A percentile compares a stretch with the other conserved stretches of the same genome.
Evolutionary conservation across 1,140 invertebrate species (phyloP).

Genomic region (Leucophenga varia): DNA sequence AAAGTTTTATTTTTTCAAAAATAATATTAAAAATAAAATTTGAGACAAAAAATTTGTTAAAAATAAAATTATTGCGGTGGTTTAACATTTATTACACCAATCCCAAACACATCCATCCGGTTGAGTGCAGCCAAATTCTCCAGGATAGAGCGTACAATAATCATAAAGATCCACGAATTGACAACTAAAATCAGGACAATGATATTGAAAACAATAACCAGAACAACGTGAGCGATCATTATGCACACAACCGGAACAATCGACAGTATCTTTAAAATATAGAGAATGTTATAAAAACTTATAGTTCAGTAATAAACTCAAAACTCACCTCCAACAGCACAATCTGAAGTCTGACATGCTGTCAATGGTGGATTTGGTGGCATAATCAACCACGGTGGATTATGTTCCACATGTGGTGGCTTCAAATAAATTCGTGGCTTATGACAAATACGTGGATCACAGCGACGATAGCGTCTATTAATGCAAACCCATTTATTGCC

Average conservation of each 20-base stretch:
- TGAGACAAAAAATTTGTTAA: too few relatives aligned
- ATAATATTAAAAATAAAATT: too few relatives aligned
- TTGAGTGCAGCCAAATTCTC: conserved; percentile 30
- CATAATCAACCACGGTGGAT: conserved; percentile 28
- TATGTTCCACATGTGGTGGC: conserved; percentile 21
- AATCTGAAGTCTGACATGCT: conserved; percentile 26
- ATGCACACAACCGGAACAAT: conserved; percentile 38
- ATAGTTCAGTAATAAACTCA: too few relatives aligned
- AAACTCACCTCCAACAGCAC: conserved; percentile 27
- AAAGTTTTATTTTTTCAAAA: too few relatives aligned
- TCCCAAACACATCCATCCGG: conserved; percentile 36
- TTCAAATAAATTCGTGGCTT: conserved; percentile 29
- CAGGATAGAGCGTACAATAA: conserved; percentile 32
- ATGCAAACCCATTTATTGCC: conserved; percentile 34
- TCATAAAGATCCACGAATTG: conserved; percentile 25
- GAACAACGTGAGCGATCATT: conserved; percentile 30
- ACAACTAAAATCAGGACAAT: conserved; percentile 27
- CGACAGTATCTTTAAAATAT: conserved; percentile 22
- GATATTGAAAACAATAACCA: conserved; percentile 29
- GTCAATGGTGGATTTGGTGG: conserved; percentile 37
- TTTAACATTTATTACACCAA: conserved; percentile 37
- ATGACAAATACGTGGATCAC: conserved; percentile 29
- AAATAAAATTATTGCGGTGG: too few relatives aligned
- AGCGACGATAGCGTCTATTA: conserved; percentile 18
- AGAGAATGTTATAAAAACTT: background rate